Conservation (phyloP, 2,888 invertebrate species). For the Tachina fera region DNA sequence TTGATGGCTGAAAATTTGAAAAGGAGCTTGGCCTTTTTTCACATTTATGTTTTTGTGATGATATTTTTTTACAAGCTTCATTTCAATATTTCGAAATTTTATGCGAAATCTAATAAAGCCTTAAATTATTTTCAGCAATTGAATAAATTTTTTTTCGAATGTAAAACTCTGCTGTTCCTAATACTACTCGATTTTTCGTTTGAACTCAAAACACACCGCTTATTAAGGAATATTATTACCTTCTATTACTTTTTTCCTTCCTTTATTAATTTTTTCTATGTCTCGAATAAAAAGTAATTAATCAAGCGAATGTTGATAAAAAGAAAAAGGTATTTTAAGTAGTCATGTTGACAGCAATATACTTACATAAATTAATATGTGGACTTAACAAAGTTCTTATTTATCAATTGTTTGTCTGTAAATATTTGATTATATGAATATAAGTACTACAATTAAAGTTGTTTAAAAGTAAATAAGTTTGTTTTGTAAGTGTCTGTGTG, state of each 20-base stretch:
- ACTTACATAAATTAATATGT: background rate
- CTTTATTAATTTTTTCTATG: background rate
- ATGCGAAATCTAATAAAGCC: too few species aligned
- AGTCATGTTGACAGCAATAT: constrained; percentile 45
- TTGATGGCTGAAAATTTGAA: too few species aligned
- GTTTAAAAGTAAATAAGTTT: background rate
- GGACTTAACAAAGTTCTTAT: constrained; percentile 1
- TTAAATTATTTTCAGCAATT: too few species aligned
- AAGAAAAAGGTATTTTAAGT: constrained; percentile 10
- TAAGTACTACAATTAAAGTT: background rate
- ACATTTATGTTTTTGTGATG: too few species aligned
- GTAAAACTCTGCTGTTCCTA: too few species aligned
- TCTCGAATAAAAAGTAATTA: constrained; percentile 37
- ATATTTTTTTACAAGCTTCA: too few species aligned
- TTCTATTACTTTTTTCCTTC: background rate
- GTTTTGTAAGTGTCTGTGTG: background rate
- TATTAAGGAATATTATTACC: background rate
- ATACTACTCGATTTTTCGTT: too few species aligned
- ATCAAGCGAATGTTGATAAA: constrained; percentile 44
- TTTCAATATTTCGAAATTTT: too few species aligned
- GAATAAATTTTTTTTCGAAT: too few species aligned
- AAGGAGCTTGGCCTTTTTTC: too few species aligned
- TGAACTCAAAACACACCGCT: too few species aligned
- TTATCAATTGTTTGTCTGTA: constrained; percentile 43
- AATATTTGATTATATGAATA: constrained; percentile 44